Evolutionary conservation across 2,113 vertebrate genomes (phyloP), one percentile per base, ranked within the genome.

Genomic region (Chascanopsetta lugubris): DNA sequence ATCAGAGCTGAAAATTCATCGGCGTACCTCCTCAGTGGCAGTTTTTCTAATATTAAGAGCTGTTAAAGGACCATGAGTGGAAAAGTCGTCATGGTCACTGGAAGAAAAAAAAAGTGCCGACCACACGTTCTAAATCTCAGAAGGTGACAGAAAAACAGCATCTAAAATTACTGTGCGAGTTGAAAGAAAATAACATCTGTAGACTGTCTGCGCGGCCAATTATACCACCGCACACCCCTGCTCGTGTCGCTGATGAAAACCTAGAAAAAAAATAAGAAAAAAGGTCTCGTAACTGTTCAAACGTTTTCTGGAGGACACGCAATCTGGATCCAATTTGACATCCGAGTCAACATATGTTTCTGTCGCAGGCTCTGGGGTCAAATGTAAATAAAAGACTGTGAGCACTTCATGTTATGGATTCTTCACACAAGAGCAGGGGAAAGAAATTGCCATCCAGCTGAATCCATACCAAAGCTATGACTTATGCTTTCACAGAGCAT

Each of bases 301-400:
- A 88, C 56, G 59, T 61, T 79, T 82, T 64, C 24, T 25, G 77
- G 78, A 83, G 69, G 80, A 86, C 75, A 36, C 8, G 9, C 67
- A 84, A 82, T 89, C 89, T 90, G 89, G 85, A 69, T 87, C 73
- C 81, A 88, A 88, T 89, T 87, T 80, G 77, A 83, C 83, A 73
- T 77, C 77, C 75, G 53, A 79, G 79, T 78, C 68, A 66, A 78
- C 88, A 83, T 62, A 79, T 85, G 85, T 85, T 79, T 84, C 79
- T 75, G 67, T 84, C 65, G 61, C 55, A 8, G 65, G 74, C 72
- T 60, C 61, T 81, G 75, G 78, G 81, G 82, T 85, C 77, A 82
- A 79, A 85, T 72, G 84, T 82, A 86, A 80, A 86, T 82, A 82
- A 85, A 80, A 80, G 77, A 46, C 61, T 61, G 47, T 32, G 61